A percentile compares a stretch with the other conserved stretches of the same genome.
phyloP scores from a whole-genome alignment of 2,797 vertebrate species.

The Graptemys geographica region DNA sequence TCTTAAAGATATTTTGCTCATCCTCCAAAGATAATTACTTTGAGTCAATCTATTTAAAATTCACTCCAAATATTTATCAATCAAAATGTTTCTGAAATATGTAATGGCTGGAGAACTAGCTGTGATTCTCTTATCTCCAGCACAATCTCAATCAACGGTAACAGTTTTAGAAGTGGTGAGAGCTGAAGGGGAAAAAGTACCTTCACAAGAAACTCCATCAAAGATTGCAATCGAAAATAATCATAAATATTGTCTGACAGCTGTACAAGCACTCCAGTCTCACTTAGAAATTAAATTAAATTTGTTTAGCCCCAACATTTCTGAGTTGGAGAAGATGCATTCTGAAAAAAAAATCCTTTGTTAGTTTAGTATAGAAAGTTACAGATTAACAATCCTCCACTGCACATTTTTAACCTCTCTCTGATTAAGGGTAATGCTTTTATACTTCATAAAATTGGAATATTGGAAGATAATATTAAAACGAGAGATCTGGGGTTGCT shows the following conservation, averaged over 20 bases:
- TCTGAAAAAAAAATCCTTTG: background rate
- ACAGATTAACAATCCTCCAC: background rate
- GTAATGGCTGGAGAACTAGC: background rate
- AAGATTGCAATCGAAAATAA: background rate
- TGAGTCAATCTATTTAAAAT: background rate
- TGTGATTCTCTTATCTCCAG: background rate
- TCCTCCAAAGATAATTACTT: background rate
- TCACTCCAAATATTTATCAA: background rate
- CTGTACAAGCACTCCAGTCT: background rate
- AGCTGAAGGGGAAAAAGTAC: background rate
- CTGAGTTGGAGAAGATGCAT: background rate
- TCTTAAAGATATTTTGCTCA: background rate
- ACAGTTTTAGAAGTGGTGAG: background rate
- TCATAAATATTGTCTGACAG: background rate
- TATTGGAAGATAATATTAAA: conserved; percentile 22
- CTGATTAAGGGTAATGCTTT: conserved; percentile 50
- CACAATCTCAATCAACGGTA: background rate
- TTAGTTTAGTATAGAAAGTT: background rate
- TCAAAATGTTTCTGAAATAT: background rate
- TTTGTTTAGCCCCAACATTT: background rate
- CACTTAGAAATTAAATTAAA: background rate
- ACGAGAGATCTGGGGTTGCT: too few relatives aligned
- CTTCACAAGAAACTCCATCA: background rate
- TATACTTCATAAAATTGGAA: conserved; percentile 42
- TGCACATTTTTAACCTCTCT: background rate